Evolutionary conservation across 2,113 vertebrate species (phyloP), one percentile per base, ranked within the genome.

Genomic region (Oryzias javanicus): DNA sequence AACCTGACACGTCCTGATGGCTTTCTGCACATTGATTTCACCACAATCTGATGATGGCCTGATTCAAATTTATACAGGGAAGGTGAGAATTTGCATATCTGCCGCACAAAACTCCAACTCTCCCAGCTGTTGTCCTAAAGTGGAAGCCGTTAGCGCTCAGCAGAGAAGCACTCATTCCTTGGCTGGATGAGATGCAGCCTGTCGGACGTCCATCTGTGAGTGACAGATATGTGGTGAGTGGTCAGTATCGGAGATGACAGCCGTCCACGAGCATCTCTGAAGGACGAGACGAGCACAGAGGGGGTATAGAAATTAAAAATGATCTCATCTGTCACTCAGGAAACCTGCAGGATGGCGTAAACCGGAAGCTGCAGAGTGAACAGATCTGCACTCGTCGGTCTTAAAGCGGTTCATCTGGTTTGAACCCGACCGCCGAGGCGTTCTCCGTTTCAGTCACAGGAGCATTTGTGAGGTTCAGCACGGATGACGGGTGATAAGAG

Each of bases 221-320:
- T 35, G 35, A 35, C 35, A 35, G 35, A 35, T 35, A 35, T 19
- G 51, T 69, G 35, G 58, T 15, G 3, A 59, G 6, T 20, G 55
- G 45, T 81, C 65, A 56, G 55, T 80, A 49, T 8, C 42, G 45
- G 76, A 65, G 72, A 41, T 62, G 61, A 61, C 47, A 7, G 60
- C 54, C 29, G 58, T 44, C 56, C 46, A 19, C 25, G 59, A 78
- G 64, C 54, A 2, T 65, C 51, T 51, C 19, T 61, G 48, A 55
- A 20, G 18, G 7, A 41, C 29, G 15, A 29, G 35, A 55, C 18
- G 18, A 5, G 4, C 35, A 42, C 14, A 7, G 13, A 27, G 15
- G 17, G 22, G 25, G 17, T 51, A 22, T 35, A 12, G 10, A 35
- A 12, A 35, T 35, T 12, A 35, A 35, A 35, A 35, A 35, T 35